Conservation (phyloP, 2,888 invertebrate species). For the Spodoptera exigua region DNA sequence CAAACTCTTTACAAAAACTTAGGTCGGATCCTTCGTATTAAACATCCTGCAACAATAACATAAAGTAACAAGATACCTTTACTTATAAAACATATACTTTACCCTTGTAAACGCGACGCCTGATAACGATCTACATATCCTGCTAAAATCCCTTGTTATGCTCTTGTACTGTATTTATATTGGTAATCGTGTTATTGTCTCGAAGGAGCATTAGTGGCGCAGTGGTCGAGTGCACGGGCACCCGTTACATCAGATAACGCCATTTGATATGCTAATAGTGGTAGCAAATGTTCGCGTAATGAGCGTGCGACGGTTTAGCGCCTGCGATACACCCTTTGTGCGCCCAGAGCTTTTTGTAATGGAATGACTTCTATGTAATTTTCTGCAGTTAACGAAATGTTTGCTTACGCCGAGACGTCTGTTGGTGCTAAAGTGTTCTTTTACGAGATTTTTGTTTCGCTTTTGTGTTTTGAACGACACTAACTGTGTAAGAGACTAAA, state of each 20-base stretch:
- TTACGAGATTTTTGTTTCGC: neutral
- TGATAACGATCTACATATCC: conserved; percentile 63
- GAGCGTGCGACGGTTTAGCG: conserved; percentile 79
- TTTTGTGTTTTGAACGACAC: neutral
- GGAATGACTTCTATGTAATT: conserved; percentile 49
- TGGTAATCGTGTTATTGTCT: conserved; percentile 84
- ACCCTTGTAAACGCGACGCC: conserved; percentile 51
- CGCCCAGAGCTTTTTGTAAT: conserved; percentile 42
- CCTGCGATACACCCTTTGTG: conserved; percentile 65
- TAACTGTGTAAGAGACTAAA: no score
- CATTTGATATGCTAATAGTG: conserved; percentile 85
- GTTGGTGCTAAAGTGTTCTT: conserved; percentile 1
- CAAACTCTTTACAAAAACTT: neutral
- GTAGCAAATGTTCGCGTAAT: conserved; percentile 84
- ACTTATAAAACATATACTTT: conserved; percentile 40
- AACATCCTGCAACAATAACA: neutral
- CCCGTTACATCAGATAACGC: conserved; percentile 83
- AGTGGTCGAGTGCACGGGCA: conserved; percentile 64
- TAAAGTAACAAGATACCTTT: conserved; percentile 16
- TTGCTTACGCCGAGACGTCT: conserved; percentile 14
- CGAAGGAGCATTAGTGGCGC: conserved; percentile 65
- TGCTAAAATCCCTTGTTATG: conserved; percentile 60
- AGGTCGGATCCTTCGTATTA: neutral
- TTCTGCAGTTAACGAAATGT: conserved; percentile 41
- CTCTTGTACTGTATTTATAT: conserved; percentile 78